Base-by-base conservation (phyloP, 2,888 invertebrate genomes). In the Bellardia bayeri region DNA sequence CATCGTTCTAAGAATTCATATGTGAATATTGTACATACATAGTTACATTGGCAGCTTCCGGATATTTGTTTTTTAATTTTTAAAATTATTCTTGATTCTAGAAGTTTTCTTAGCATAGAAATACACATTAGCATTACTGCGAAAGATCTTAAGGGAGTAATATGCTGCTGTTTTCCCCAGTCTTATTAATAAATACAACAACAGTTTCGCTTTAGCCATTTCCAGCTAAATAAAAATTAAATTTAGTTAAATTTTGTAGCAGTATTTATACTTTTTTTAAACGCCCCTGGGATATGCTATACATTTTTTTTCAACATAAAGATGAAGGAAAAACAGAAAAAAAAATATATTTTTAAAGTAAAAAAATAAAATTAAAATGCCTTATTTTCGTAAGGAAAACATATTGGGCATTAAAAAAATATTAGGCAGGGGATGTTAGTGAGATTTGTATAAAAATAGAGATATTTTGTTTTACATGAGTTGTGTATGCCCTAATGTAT, bases 271-370 rank as follows among this genome's bases (percentile, higher is more conserved):
- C 74, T 51, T 42, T 51, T 42, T n/a, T 3, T 66, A 8, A 51
- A 58, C 3, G 40, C 84, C 84, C 79, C 61, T 49, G 79, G 56
- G 72, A 79, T 54, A 71, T 71, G 51, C 61, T 69, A 63, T 23
- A 76, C 13, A 51, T 72, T 58, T 40, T 45, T 45, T 7, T 23
- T 5, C 54, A 3, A 56, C 16, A n/a, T 14, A n/a, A 33, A 40
- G 13, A 13, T 16, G n/a, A 30, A 30, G 16, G 5, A 2, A 8
- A 64, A 14, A 30, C 6, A 42, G 45, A 16, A 14, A 11, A 45
- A 81, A 45, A 51, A 72, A 66, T 66, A 63, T 66, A 66, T 66
- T 64, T 30, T 82, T 66, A 66, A 56, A 74, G 13, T 11, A 33
- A 63, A 64, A 64, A 51, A 64, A 64, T 42, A 16, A 72, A 54